Evolutionary conservation across 30 jellyfish, hydroid and myxozoan species (phyloP), one percentile per base, ranked within the genome.

Genomic region (Hydra vulgaris): DNA sequence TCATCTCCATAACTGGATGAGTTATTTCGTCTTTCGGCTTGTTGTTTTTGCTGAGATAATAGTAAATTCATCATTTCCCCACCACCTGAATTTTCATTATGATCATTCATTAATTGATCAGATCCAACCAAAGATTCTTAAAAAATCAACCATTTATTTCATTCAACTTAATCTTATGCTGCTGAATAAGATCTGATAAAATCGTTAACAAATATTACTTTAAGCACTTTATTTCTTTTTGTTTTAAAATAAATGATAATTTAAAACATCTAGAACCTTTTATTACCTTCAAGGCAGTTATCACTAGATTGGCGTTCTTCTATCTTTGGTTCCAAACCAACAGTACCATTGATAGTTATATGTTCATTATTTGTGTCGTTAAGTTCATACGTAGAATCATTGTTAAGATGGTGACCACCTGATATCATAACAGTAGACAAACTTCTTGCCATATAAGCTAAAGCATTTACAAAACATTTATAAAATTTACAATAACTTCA

Each of bases 11-110:
- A 17, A 23, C 71, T 17, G 17, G 24, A 54, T 75, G 56, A 18
- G 53, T 26, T 71, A 75, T 15, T 54, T 75, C 26, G 21, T 75
- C 83, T 54, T 78, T 69, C 27, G 17, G 85, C 74, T 53, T 23
- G 74, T 7, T 78, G 85, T 24, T 78, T 78, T 54, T 78, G 85
- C 53, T 66, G 74, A 22, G 85, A 78, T 61, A 78, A 18, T 27
- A 78, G 53, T 18, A 78, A 61, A 78, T 78, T 78, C 77, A 78
- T 54, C 20, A 78, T 78, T 61, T 78, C 85, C 18, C 72, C 71
- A 25, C 56, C 67, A 18, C 61, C 25, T 3, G 75, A 68, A 68
- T 68, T 68, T 68, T 68, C 75, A 68, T 23, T 68, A n/a, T 68
- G 75, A n/a, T 20, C 25, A 23, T 68, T 68, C 75, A 68, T 68